Conservation (phyloP, 2,888 invertebrate species). For the Aporophyla nigra region DNA sequence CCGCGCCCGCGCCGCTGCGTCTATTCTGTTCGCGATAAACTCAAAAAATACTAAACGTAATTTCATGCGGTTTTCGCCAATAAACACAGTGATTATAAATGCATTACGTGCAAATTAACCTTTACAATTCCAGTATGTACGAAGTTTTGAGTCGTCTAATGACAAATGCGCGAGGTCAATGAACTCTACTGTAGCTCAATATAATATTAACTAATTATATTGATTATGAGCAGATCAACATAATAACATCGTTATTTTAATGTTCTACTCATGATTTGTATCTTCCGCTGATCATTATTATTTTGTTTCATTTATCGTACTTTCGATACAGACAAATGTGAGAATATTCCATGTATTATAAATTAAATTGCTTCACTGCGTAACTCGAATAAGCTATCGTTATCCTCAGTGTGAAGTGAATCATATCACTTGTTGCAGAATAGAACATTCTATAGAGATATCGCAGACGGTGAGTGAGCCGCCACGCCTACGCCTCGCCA, state of each 20-base stretch:
- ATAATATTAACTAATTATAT: conserved; percentile 5
- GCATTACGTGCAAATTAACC: conserved; percentile 2
- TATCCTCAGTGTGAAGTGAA: neutral
- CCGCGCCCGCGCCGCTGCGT: too few species aligned
- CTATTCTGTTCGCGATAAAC: too few species aligned
- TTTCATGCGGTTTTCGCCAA: too few species aligned
- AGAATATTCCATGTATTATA: neutral
- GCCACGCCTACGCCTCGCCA: neutral
- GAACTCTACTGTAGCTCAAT: neutral
- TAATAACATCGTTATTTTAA: conserved; percentile 14
- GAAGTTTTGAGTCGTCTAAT: neutral
- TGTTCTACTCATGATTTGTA: conserved; percentile 1
- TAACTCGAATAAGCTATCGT: neutral
- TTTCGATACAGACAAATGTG: neutral
- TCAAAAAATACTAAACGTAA: too few species aligned
- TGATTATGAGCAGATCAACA: conserved; percentile 1
- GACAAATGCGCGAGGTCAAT: conserved; percentile 8
- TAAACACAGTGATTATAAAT: neutral
- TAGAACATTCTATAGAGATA: neutral
- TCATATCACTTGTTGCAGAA: neutral
- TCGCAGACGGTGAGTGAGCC: neutral
- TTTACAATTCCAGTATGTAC: neutral
- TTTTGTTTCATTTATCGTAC: neutral
- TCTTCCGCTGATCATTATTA: conserved; percentile 4
- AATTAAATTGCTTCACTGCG: neutral